Base-by-base conservation (phyloP, 2,888 invertebrate genomes). In the Zelleria hepariella region DNA sequence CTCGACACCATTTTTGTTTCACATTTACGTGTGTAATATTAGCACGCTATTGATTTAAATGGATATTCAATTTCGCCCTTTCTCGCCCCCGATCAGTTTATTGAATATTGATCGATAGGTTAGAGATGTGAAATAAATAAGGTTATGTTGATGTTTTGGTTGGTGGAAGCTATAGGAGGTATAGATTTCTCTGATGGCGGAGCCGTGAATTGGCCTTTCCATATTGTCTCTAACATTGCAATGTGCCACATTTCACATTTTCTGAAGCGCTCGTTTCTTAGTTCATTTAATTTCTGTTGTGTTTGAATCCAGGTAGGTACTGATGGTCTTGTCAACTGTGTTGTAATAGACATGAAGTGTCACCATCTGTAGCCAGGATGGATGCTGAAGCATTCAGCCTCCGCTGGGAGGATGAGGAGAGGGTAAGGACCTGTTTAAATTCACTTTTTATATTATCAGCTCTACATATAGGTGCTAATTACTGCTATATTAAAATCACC, bases 131-230 rank as follows among this genome's bases (percentile, higher is more conserved):
- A 55, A 55, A 26, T 82, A 79, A 87, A 87, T 82, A 79, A 87
- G 87, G 88, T 88, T 88, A 88, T 88, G 88, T 88, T 88, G 85
- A 87, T 87, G 88, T 88, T 88, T 86, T 87, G 86, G 70, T 85
- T 78, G 67, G 67, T 49, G 18, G 2, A 49, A 49, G 53, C n/a
- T 60, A 63, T 65, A 62, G 64, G 66, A 64, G 63, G 61, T 67
- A 62, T 68, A 67, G 61, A 65, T 20, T 51, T 58, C 26, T 18
- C 20, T 25, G 51, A 27, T 51, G 48, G 49, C 18, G 21, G 18
- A 49, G 20, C 18, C 49, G 49, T 20, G 18, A 5, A 7, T n/a
- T 21, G 49, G 49, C 20, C 1, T 8, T 49, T 21, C 49, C 49
- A 49, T 21, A 42, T 15, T 10, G 32, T 42, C 15, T 18, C 51